Evolutionary conservation across 2,797 vertebrate genomes (phyloP), one percentile per base, ranked within the genome.

Genomic region (Limnodromus scolopaceus): DNA sequence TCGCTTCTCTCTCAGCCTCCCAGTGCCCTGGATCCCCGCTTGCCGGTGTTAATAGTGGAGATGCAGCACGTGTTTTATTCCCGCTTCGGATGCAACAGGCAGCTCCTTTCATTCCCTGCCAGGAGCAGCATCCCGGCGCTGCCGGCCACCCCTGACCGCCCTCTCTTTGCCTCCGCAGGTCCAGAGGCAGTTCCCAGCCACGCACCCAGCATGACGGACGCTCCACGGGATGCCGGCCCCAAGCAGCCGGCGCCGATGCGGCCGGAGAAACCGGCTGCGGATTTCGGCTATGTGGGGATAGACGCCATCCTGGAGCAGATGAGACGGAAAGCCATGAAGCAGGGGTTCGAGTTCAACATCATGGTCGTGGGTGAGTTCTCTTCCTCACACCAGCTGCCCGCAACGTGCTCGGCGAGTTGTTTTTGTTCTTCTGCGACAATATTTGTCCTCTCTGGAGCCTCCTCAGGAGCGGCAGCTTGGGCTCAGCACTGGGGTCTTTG

Each of bases 341-440:
- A 99, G 96, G 99, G 99, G 4, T 99, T 99, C 5, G 99, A 99
- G 96, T 99, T 99, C 96, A 99, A 99, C 98, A 99, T 99, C 95
- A 99, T 99, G 99, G 99, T 99, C 9, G 99, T 99, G 28, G 99
- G 99, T 99, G 97, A 99, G 99, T 98, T 28, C 16, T 45, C 8
- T 30, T 22, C 24, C 11, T 0, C 9, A 1, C 7, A 1, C 64
- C 86, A 39, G 79, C 79, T 72, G 82, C 66, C 46, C 0, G 5
- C 9, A 8, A 13, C 1, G 30, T 39, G 87, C 51, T 74, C 34
- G 0, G 30, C 19, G 0, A 17, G 58, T 48, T 34, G 70, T 12
- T 87, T 75, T 38, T 46, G 3, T 53, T 70, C 57, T 55, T 53
- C 58, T 17, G 9, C 0, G 5, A 1, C 0, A 3, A 10, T 17